Conservation (phyloP, 2,113 vertebrate genomes). For the Cyprinodon variegatus region DNA sequence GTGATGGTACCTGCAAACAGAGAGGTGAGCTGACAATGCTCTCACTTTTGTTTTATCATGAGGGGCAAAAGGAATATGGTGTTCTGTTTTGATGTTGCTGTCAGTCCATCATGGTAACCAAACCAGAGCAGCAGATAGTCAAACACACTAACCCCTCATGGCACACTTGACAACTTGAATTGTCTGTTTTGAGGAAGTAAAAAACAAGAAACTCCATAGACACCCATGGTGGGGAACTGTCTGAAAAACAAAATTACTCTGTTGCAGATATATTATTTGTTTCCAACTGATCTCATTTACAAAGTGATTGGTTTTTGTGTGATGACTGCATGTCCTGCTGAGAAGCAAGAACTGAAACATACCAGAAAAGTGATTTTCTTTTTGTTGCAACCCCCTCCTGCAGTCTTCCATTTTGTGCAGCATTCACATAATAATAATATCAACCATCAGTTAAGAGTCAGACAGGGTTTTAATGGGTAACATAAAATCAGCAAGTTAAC, state of each 20-base stretch:
- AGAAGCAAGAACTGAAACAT: constrained; percentile 27
- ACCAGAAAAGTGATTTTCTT: constrained; percentile 22
- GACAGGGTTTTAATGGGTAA: neutral
- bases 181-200: constrained; percentile 34
- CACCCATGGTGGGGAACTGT: constrained; percentile 22
- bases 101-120: constrained; percentile 42
- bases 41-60: constrained; percentile 25
- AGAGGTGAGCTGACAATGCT: constrained; percentile 9
- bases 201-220: constrained; percentile 40
- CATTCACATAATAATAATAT: constrained; percentile 9
- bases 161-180: neutral
- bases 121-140: constrained; percentile 16
- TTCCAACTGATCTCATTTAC: constrained; percentile 73
- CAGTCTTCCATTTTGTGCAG: constrained; percentile 13
- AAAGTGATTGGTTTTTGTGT: constrained; percentile 69
- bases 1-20: constrained; percentile 28
- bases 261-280: constrained; percentile 58
- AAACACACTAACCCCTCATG: constrained; percentile 13
- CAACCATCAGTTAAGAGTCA: neutral
- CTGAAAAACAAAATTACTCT: constrained; percentile 40
- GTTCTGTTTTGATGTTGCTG: constrained; percentile 20
- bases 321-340: constrained; percentile 48
- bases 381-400: constrained; percentile 25
- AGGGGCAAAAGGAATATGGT: neutral
- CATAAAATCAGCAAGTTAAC: neutral